Percentiles rank a stretch among this genome's conserved stretches.
These are phyloP conservation scores for Helicoverpa zea DNA, from an alignment of 1,140 invertebrate species.

Conservation along the genomic window DNA sequence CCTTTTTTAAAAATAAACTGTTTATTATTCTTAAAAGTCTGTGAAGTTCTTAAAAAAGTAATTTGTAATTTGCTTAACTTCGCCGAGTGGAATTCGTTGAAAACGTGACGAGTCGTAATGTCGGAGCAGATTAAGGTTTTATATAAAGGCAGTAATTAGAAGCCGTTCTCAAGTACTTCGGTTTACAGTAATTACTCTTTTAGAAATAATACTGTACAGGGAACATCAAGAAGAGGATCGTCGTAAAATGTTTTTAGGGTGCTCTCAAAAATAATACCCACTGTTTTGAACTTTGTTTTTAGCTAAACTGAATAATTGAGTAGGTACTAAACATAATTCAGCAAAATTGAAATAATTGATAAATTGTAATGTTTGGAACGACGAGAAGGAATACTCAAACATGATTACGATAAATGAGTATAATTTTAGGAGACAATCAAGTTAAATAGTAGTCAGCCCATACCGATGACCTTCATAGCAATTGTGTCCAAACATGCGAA, in stretches of 20 bases:
- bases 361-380: too few relatives aligned
- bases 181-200: constrained; percentile 4
- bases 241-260: background rate
- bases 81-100: background rate
- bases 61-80: constrained; percentile 22
- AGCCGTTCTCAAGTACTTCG: background rate
- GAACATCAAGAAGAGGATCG: background rate
- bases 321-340: too few relatives aligned
- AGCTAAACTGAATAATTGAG: too few relatives aligned
- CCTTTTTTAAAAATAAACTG: constrained; percentile 1
- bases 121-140: constrained; percentile 16
- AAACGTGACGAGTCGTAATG: constrained; percentile 22
- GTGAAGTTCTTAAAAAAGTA: constrained; percentile 3
- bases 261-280: background rate
- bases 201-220: background rate
- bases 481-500: too few relatives aligned
- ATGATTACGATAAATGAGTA: too few relatives aligned
- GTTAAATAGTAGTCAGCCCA: too few relatives aligned
- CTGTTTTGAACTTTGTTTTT: too few relatives aligned
- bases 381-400: too few relatives aligned
- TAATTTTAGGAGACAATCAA: too few relatives aligned
- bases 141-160: constrained; percentile 4
- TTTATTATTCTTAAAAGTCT: constrained; percentile 15
- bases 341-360: too few relatives aligned
- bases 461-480: too few relatives aligned